Evolutionary conservation across 2,113 vertebrate species (phyloP).

Genomic region (Rhodinocichla rosea): DNA sequence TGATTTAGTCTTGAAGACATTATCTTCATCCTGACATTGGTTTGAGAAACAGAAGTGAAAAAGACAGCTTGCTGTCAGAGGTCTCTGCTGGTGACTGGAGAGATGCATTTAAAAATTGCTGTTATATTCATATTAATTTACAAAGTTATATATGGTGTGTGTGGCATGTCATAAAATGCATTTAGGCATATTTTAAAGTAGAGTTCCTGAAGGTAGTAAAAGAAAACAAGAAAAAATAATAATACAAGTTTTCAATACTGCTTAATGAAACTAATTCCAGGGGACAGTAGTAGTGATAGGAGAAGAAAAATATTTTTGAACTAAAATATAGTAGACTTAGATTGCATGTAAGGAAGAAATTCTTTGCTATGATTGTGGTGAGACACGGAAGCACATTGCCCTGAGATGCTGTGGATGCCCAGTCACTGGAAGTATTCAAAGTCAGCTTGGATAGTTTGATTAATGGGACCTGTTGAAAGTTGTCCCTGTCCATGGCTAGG

Average conservation of each 20-base stretch:
- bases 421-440: accelerated
- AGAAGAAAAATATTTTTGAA: background rate
- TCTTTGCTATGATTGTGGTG: background rate
- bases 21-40: background rate
- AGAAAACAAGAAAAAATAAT: background rate
- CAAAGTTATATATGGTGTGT: background rate
- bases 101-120: background rate
- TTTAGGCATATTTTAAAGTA: background rate
- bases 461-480: background rate
- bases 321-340: background rate
- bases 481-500: background rate
- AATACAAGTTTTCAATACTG: background rate
- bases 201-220: background rate
- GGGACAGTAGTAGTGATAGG: background rate
- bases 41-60: background rate
- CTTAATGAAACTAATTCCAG: background rate
- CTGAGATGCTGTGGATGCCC: background rate
- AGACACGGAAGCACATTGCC: background rate
- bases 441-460: background rate
- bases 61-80: background rate
- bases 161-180: background rate
- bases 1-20: background rate
- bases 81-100: background rate
- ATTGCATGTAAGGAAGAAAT: background rate
- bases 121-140: background rate